Percentiles rank a stretch among this genome's conserved stretches.
Conservation (phyloP, 2,888 invertebrate species). For the Volucella inflata region DNA sequence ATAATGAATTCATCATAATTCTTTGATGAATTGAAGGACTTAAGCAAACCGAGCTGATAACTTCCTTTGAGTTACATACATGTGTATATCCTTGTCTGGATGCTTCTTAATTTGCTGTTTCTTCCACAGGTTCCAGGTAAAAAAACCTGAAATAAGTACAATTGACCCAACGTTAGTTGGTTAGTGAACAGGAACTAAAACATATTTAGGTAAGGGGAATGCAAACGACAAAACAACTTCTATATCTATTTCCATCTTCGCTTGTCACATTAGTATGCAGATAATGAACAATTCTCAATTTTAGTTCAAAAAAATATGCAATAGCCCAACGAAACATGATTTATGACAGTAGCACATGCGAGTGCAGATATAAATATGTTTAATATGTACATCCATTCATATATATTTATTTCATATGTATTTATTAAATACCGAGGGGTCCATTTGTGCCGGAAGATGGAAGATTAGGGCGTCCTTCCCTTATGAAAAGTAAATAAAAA, state of each 20-base stretch:
- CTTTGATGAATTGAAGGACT: no score
- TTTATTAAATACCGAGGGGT: neutral
- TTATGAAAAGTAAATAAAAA: conserved; percentile 70
- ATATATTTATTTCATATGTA: neutral
- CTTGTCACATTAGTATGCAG: conserved; percentile 65
- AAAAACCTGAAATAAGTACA: no score
- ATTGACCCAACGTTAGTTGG: no score
- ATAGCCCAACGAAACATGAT: conserved; percentile 68
- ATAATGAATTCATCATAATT: no score
- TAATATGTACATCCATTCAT: neutral
- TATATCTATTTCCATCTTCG: neutral
- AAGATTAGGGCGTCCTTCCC: conserved; percentile 62
- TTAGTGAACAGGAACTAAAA: no score
- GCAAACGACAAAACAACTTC: neutral
- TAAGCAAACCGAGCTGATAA: no score
- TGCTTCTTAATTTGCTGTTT: no score
- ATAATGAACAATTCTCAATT: conserved; percentile 58
- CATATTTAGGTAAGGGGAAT: no score
- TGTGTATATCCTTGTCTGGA: no score
- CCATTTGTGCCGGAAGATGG: conserved; percentile 51
- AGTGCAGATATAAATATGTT: conserved; percentile 5
- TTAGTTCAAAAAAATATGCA: conserved; percentile 62
- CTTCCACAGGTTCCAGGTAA: no score
- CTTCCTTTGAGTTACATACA: no score
- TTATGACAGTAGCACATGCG: conserved; percentile 63